Percentiles rank a stretch among this genome's conserved stretches.
These are phyloP conservation scores for Lumbricus terrestris DNA, from an alignment of 2,888 invertebrate species.

Conservation along the genomic window DNA sequence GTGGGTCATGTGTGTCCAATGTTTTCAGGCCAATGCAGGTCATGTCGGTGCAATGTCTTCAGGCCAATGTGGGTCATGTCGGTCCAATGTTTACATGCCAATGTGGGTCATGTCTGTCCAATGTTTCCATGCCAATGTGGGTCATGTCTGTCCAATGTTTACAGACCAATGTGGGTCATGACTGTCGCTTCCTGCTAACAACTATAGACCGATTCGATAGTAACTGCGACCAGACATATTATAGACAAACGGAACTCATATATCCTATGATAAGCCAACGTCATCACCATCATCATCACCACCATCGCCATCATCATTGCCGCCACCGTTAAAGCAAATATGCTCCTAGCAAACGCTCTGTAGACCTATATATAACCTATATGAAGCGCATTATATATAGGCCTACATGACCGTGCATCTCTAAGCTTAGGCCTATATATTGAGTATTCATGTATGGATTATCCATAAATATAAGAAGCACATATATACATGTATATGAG, in stretches of 20 bases:
- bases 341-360: not conserved
- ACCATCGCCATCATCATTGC: not conserved
- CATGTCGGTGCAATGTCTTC: too few species aligned
- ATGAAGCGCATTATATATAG: not conserved
- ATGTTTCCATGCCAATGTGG: too few species aligned
- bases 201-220: not conserved
- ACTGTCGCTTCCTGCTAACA: not conserved
- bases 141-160: too few species aligned
- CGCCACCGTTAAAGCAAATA: not conserved
- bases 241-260: too few species aligned
- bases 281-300: not conserved
- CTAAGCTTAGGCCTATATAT: not conserved
- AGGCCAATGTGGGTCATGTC: too few species aligned
- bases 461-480: too few species aligned
- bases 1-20: too few species aligned
- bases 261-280: not conserved
- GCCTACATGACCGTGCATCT: too few species aligned
- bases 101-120: not conserved
- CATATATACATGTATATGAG: too few species aligned
- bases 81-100: not conserved
- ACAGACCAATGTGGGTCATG: not conserved
- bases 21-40: too few species aligned
- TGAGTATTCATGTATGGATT: not conserved
- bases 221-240: not conserved
- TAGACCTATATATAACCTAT: not conserved